phyloP scores from a whole-genome alignment of 1,140 invertebrate species.

The Drosophila ambigua region DNA sequence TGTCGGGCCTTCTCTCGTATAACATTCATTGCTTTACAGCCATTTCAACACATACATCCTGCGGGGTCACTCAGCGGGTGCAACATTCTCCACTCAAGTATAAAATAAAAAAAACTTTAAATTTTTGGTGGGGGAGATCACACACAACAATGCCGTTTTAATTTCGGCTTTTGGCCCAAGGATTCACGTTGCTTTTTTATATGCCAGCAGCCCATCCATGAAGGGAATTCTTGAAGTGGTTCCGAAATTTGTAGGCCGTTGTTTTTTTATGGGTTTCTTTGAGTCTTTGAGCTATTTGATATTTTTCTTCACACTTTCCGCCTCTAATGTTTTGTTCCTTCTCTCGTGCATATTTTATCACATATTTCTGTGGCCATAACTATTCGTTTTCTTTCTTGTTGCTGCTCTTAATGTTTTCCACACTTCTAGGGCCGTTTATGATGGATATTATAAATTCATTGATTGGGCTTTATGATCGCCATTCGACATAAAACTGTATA shows the following conservation, averaged over 20 bases:
- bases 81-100: constrained; percentile 18
- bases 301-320: constrained; percentile 73
- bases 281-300: constrained; percentile 67
- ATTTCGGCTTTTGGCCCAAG: constrained; percentile 44
- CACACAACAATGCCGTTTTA: constrained; percentile 56
- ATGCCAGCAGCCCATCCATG: constrained; percentile 73
- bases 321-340: constrained; percentile 45
- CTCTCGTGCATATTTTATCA: constrained; percentile 51
- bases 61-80: constrained; percentile 40
- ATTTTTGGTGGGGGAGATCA: constrained; percentile 13
- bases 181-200: constrained; percentile 77
- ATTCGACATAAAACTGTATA: constrained; percentile 36
- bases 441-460: constrained; percentile 73
- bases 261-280: constrained; percentile 28
- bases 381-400: constrained; percentile 41
- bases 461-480: constrained; percentile 65
- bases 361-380: constrained; percentile 43
- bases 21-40: constrained; percentile 26
- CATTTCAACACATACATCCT: constrained; percentile 33
- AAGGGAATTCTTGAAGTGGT: constrained; percentile 40
- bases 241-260: constrained; percentile 33
- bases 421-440: constrained; percentile 66
- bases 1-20: constrained; percentile 17
- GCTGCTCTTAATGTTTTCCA: constrained; percentile 72
- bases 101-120: neutral